Evolutionary conservation across 2,888 invertebrate species (phyloP), one percentile per base, ranked within the genome.

Genomic region (Chouioia cunea): DNA sequence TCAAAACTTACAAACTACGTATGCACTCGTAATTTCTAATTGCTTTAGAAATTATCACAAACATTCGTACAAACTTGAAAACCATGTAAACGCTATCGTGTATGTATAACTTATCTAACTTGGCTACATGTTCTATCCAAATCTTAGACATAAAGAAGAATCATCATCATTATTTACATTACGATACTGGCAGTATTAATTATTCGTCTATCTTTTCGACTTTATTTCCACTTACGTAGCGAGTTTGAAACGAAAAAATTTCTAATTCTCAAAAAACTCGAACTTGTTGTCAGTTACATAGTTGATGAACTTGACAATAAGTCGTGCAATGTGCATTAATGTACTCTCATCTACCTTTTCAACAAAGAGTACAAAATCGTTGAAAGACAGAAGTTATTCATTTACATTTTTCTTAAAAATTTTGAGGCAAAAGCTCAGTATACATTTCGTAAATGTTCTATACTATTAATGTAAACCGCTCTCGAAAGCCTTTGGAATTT

Each of bases 181-280:
- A 70, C 65, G 69, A 74, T 74, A 74, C 74, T 74, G 74, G 71
- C 74, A 74, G 74, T 74, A 58, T 16, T 43, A 69, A 73, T 73
- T 66, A 47, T 68, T 73, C 64, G 14, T 60, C 66, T 66, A 73
- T 64, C 52, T 70, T 70, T 48, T 14, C 57, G 58, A 63, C 44
- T 43, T 15, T 14, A 43, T 62, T 56, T 58, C 22, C 22, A 44
- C 6, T 59, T 44, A 63, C 20, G 54, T 47, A 46, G 27, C 50
- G 50, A 62, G 23, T 52, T 64, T 56, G 58, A 68, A 50, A n/a
- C 66, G 16, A 66, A 53, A 71, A 58, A 48, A 14, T 50, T 48
- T 67, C 15, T 53, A 50, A 36, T 43, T 16, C n/a, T 56, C 16
- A 16, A 63, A 63, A 36, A 64, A 67, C 36, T 44, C 52, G 60